A percentile compares a stretch with the other conserved stretches of the same genome.
phyloP scores from a whole-genome alignment of 1,140 invertebrate species.

The Callitettix versicolor region DNA sequence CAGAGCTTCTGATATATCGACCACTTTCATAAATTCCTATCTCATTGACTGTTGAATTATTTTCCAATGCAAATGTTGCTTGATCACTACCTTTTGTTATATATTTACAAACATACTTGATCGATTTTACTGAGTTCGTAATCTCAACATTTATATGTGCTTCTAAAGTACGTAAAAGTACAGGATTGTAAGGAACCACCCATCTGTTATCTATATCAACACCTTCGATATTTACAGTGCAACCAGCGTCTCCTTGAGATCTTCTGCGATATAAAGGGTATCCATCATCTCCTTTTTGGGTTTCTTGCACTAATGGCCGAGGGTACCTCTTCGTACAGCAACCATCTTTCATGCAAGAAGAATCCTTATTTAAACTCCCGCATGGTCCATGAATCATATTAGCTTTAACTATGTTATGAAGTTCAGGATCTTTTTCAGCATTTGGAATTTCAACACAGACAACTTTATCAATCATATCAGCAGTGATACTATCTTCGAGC shows the following conservation, averaged over 20 bases:
- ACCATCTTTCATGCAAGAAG: slow-evolving; percentile 38
- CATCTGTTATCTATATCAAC: slow-evolving; percentile 31
- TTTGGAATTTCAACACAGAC: slow-evolving; percentile 44
- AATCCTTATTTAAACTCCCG: slow-evolving; percentile 34
- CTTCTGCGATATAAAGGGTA: slow-evolving; percentile 31
- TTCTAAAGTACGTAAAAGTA: slow-evolving; percentile 28
- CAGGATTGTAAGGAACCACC: slow-evolving; percentile 32
- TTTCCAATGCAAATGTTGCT: slow-evolving; percentile 23
- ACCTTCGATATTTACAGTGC: slow-evolving; percentile 17
- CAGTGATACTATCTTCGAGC: slow-evolving; percentile 31
- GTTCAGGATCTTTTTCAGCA: slow-evolving; percentile 29
- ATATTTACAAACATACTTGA: slow-evolving; percentile 36
- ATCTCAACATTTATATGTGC: slow-evolving; percentile 33
- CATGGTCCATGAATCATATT: slow-evolving; percentile 45
- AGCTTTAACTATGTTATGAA: slow-evolving; percentile 33
- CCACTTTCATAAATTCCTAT: slow-evolving; percentile 29
- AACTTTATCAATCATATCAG: slow-evolving; percentile 36
- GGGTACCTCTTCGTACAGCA: slow-evolving; percentile 37
- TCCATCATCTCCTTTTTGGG: slow-evolving; percentile 30
- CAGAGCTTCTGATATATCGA: slow-evolving; percentile 28
- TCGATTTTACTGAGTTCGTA: slow-evolving; percentile 32
- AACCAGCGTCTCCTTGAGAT: slow-evolving; percentile 16
- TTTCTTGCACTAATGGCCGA: slow-evolving; percentile 28
- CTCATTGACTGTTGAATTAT: slow-evolving; percentile 33
- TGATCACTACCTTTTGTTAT: slow-evolving; percentile 33